A percentile compares a stretch with the other conserved stretches of the same genome.
These are phyloP conservation scores for Brachyhypopomus gauderio DNA, from an alignment of 2,113 vertebrate species.

Conservation along the genomic window DNA sequence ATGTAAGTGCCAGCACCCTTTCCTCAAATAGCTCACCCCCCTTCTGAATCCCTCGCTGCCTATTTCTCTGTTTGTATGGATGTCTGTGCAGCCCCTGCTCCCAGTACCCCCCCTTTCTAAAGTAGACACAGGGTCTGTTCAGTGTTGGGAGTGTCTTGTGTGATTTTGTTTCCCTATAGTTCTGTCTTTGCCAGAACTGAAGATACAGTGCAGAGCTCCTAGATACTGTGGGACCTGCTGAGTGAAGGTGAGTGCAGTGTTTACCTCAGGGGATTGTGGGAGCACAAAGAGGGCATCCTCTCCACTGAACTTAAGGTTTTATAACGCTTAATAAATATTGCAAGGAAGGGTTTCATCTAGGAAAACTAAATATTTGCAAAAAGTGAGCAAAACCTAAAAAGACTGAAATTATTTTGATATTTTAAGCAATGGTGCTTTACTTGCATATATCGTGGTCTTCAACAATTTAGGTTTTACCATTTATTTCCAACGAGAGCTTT, in stretches of 20 bases:
- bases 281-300: neutral
- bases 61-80: slow-evolving; percentile 20
- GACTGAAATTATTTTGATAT: neutral
- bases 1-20: neutral
- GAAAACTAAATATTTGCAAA: neutral
- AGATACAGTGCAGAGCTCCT: slow-evolving; percentile 48
- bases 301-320: neutral
- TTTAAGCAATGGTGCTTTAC: neutral
- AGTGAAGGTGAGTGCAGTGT: neutral
- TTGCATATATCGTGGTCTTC: neutral
- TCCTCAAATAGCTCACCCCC: slow-evolving; percentile 43
- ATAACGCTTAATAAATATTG: neutral
- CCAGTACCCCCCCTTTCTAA: slow-evolving; percentile 31
- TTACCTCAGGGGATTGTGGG: neutral
- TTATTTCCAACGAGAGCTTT: neutral
- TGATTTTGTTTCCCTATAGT: slow-evolving; percentile 71
- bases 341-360: neutral
- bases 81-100: slow-evolving; percentile 35
- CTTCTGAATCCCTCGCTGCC: neutral
- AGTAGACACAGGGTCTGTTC: slow-evolving; percentile 26
- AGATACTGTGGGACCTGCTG: slow-evolving; percentile 1
- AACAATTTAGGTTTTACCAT: neutral
- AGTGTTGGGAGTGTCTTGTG: slow-evolving; percentile 65
- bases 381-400: neutral
- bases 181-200: slow-evolving; percentile 35